Percentiles rank a stretch among this genome's conserved stretches.
phyloP scores from a whole-genome alignment of 2,888 invertebrate genomes.

The Polyommatus iphigenia region DNA sequence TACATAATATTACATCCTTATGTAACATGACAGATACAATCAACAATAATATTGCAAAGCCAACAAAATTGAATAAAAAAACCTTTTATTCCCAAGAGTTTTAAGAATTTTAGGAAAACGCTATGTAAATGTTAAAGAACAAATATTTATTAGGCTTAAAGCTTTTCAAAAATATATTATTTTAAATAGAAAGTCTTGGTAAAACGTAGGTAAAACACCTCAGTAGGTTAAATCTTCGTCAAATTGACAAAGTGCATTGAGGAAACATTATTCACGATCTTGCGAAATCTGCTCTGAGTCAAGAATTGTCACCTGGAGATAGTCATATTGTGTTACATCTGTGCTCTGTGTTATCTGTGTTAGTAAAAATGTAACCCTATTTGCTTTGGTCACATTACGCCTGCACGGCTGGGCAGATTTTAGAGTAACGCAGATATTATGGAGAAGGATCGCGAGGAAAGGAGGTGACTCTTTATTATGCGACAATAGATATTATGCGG shows the following conservation, averaged over 20 bases:
- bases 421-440: too few species aligned
- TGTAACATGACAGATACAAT: neutral
- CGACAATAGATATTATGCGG: too few species aligned
- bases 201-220: neutral
- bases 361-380: neutral
- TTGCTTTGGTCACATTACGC: too few species aligned
- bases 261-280: slow-evolving; percentile 4
- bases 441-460: too few species aligned
- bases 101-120: neutral
- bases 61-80: neutral
- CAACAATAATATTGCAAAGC: neutral
- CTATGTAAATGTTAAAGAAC: too few species aligned
- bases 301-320: neutral
- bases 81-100: neutral
- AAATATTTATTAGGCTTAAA: neutral
- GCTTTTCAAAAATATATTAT: neutral
- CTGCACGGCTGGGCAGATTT: too few species aligned
- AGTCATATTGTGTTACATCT: neutral
- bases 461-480: too few species aligned
- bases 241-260: neutral
- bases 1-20: neutral
- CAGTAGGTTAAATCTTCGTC: neutral
- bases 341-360: neutral
- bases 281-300: slow-evolving; percentile 3
- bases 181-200: neutral